phyloP scores from a whole-genome alignment of 2,113 vertebrate species.

The Dromaius novaehollandiae region DNA sequence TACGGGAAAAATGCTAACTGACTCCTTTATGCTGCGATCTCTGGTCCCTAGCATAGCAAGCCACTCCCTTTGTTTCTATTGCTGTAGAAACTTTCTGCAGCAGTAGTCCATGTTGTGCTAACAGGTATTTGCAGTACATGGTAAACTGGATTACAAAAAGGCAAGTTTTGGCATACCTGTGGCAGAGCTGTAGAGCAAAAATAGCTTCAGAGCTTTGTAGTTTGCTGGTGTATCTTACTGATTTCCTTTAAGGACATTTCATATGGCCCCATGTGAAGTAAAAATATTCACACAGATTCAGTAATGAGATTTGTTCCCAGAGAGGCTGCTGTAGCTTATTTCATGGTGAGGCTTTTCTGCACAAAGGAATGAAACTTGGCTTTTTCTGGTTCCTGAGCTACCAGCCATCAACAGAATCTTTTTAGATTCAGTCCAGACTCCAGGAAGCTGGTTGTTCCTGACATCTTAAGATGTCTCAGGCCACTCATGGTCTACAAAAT shows the following conservation, averaged over 20 bases:
- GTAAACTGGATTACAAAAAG: background rate
- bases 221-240: no score
- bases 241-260: background rate
- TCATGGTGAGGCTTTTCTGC: background rate
- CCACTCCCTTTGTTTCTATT: no score
- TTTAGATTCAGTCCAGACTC: background rate
- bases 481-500: background rate
- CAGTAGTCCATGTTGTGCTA: background rate
- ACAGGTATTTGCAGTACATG: background rate
- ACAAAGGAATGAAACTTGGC: background rate
- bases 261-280: no score
- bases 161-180: background rate
- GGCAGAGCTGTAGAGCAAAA: background rate
- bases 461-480: background rate
- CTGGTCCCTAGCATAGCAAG: background rate
- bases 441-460: background rate
- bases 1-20: background rate
- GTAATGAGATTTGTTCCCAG: fast-evolving
- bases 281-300: background rate
- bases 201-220: background rate
- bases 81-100: background rate
- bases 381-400: background rate
- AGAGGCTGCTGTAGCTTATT: background rate
- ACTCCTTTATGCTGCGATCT: background rate
- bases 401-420: background rate